A percentile compares a stretch with the other conserved stretches of the same genome.
These are phyloP conservation scores for Macrobrachium nipponense DNA, from an alignment of 1,140 invertebrate genomes.

Conservation along the genomic window DNA sequence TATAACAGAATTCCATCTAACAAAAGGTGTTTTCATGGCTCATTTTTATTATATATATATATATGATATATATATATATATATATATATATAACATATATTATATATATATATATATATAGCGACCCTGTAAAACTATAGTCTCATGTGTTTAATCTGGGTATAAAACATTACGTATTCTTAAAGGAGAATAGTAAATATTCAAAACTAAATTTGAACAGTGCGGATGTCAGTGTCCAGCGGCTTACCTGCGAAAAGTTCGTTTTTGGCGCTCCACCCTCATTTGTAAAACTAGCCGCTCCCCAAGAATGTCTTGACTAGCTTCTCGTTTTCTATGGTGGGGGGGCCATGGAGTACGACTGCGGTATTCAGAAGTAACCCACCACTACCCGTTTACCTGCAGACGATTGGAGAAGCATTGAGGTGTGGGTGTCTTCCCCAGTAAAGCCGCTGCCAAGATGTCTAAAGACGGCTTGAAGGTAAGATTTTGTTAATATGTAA, in stretches of 20 bases:
- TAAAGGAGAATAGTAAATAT: not conserved
- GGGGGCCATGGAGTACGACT: not conserved
- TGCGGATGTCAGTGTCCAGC: not conserved
- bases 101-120: too few relatives aligned
- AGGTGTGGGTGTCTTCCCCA: not conserved
- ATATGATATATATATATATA: too few relatives aligned
- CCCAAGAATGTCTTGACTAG: not conserved
- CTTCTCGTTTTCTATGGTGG: constrained; percentile 3
- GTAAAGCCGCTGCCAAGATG: too few relatives aligned
- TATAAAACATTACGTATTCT: too few relatives aligned
- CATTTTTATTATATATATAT: too few relatives aligned
- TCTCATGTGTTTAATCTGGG: too few relatives aligned
- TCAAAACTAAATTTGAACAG: not conserved
- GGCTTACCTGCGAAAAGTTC: not conserved
- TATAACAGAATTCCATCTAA: too few relatives aligned
- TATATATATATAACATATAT: too few relatives aligned
- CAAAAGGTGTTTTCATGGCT: too few relatives aligned
- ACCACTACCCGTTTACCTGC: not conserved
- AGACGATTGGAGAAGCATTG: not conserved
- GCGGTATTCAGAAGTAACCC: not conserved
- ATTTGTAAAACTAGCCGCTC: not conserved
- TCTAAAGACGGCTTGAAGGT: too few relatives aligned
- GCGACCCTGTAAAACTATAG: too few relatives aligned
- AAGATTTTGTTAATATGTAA: too few relatives aligned
- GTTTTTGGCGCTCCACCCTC: not conserved